Percentiles rank a stretch among this genome's conserved stretches.
Conservation (phyloP, 2,797 vertebrate species). For the Myotis vivesi region DNA sequence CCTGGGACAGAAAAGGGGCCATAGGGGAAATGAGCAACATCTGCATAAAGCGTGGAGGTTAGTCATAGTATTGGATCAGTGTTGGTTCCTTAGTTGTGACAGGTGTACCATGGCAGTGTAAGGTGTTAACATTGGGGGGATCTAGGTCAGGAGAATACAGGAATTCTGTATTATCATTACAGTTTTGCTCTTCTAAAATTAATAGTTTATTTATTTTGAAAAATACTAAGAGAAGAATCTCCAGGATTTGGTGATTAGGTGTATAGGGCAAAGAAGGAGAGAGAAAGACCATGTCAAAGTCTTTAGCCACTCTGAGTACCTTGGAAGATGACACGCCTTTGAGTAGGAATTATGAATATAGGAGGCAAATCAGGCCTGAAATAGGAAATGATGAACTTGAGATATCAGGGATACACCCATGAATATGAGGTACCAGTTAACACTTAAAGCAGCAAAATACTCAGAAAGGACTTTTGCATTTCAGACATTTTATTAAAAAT, state of each 20-base stretch:
- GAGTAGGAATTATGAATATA: not conserved
- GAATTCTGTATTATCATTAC: not conserved
- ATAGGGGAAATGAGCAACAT: too few species aligned
- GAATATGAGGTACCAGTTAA: not conserved
- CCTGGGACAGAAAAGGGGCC: not conserved
- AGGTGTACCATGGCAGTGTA: accelerated
- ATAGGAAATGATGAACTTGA: not conserved
- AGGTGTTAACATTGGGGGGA: not conserved
- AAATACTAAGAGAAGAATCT: not conserved
- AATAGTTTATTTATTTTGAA: not conserved
- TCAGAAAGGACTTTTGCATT: not conserved
- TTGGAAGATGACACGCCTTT: not conserved
- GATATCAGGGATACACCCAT: not conserved
- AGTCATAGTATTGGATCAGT: accelerated
- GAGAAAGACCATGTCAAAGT: not conserved
- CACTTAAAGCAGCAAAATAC: not conserved
- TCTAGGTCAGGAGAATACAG: not conserved
- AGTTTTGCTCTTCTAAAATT: not conserved
- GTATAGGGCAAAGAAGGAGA: not conserved
- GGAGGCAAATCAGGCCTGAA: not conserved
- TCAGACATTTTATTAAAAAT: constrained; percentile 25
- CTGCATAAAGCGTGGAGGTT: not conserved
- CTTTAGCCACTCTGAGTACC: not conserved
- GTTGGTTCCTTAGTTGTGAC: not conserved
- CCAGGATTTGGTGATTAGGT: not conserved